Conservation (phyloP, 2,888 invertebrate species). For the Azorinus chamasolen region DNA sequence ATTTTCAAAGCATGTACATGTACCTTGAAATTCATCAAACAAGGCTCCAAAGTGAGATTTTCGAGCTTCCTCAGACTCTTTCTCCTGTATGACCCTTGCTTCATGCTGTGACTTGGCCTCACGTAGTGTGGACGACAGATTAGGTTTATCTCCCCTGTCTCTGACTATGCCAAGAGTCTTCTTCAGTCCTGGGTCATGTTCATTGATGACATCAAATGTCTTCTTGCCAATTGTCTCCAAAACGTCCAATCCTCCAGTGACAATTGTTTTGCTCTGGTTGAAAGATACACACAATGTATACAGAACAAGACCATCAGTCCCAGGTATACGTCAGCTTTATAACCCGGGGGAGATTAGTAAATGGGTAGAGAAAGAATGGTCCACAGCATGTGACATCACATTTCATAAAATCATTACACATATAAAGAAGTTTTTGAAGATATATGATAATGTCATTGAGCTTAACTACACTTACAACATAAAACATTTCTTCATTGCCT, state of each 20-base stretch:
- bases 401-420: no score
- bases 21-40: constrained; percentile 95
- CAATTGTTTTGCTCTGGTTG: constrained; percentile 79
- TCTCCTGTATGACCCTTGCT: constrained; percentile 87
- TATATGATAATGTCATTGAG: no score
- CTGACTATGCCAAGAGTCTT: constrained; percentile 90
- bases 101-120: constrained; percentile 90
- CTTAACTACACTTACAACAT: no score
- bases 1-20: constrained; percentile 21
- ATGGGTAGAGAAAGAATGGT: no score
- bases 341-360: no score
- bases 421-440: no score
- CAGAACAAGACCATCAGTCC: no score
- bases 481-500: no score
- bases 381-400: no score
- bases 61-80: constrained; percentile 89
- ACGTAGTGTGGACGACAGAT: constrained; percentile 88
- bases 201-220: constrained; percentile 96
- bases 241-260: constrained; percentile 89
- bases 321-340: no score
- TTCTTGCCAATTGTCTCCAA: constrained; percentile 97
- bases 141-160: constrained; percentile 80
- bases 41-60: constrained; percentile 89
- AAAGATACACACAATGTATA: neutral
- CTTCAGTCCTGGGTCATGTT: constrained; percentile 95